These are phyloP conservation scores for Drosophila sproati DNA, from an alignment of 1,140 invertebrate genomes.

Conservation along the genomic window DNA sequence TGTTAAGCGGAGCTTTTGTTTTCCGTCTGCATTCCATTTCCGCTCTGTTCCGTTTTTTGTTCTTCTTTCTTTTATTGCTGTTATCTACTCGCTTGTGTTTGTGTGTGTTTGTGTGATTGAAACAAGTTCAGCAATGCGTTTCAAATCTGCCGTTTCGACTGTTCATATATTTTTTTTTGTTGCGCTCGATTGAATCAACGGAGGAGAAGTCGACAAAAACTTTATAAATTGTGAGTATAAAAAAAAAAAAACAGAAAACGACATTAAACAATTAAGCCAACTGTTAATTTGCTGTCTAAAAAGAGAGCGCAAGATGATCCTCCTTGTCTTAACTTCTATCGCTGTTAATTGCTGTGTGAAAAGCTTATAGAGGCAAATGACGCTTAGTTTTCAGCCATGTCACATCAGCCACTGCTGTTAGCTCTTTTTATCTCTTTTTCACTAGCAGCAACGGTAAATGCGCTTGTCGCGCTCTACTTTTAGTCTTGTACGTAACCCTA, in stretches of 20 bases:
- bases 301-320: conserved; percentile 13
- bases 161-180: conserved; percentile 53
- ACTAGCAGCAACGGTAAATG: conserved; percentile 51
- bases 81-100: conserved; percentile 21
- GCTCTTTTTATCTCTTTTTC: conserved; percentile 2
- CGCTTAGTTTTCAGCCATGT: conserved; percentile 51
- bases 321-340: background rate
- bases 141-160: conserved; percentile 55
- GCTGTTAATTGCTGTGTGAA: conserved; percentile 51
- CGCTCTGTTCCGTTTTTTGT: conserved; percentile 15
- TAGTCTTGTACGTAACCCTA: conserved; percentile 17
- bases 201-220: conserved; percentile 29
- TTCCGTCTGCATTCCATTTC: conserved; percentile 41
- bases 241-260: conserved; percentile 8
- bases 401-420: conserved; percentile 44
- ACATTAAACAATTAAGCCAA: conserved; percentile 13
- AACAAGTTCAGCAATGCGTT: conserved; percentile 77
- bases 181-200: conserved; percentile 64
- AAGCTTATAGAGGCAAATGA: conserved; percentile 54
- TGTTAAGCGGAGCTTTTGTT: conserved; percentile 42
- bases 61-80: conserved; percentile 31
- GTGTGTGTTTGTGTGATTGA: conserved; percentile 24
- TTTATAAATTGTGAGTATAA: conserved; percentile 40
- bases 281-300: conserved; percentile 14
- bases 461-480: conserved; percentile 43